Conservation (phyloP, 2,797 vertebrate species). For the Liasis olivaceus region DNA sequence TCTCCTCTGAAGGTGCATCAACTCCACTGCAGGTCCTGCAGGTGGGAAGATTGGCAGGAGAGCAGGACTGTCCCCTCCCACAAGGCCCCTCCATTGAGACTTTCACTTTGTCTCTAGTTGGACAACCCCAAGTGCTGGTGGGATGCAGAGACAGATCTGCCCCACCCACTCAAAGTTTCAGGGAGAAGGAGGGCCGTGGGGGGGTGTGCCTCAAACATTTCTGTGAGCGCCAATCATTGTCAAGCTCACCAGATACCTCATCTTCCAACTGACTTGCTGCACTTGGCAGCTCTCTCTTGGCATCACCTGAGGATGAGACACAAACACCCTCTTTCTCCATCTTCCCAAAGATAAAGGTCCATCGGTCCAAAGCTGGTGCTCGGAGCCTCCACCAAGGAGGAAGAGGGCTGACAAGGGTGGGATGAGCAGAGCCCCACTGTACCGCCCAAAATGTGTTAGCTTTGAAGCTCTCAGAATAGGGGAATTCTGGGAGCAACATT, state of each 20-base stretch:
- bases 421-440: not conserved
- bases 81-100: not conserved
- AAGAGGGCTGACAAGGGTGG: not conserved
- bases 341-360: not conserved
- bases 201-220: not conserved
- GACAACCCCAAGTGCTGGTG: not conserved
- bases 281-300: no score
- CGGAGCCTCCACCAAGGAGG: not conserved
- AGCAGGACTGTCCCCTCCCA: not conserved
- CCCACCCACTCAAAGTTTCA: not conserved
- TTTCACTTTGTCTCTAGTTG: not conserved
- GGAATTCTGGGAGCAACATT: not conserved
- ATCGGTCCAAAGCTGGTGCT: not conserved
- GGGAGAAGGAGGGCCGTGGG: not conserved
- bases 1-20: not conserved
- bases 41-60: not conserved
- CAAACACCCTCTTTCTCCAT: not conserved
- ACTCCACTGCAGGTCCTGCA: not conserved
- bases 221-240: not conserved
- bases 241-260: not conserved
- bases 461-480: not conserved
- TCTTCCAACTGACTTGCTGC: not conserved
- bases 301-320: no score
- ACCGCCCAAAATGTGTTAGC: not conserved
- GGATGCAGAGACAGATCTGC: not conserved